phyloP scores from a whole-genome alignment of 1,140 invertebrate genomes.

The Bombus confusus region DNA sequence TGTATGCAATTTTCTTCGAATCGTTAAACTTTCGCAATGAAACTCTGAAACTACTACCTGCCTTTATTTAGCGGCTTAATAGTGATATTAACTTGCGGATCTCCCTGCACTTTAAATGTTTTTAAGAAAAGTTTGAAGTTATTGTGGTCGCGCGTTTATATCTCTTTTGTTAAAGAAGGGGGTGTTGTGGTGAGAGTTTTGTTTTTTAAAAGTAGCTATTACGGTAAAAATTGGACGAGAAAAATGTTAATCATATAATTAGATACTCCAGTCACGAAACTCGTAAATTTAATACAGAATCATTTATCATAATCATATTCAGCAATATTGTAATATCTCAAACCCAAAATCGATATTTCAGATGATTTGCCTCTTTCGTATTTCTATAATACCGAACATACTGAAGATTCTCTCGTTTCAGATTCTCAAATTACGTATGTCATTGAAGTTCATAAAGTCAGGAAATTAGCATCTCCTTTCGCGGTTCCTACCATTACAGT shows the following conservation, averaged over 20 bases:
- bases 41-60: background rate
- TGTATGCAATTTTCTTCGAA: background rate
- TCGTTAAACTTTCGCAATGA: background rate
- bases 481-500: background rate
- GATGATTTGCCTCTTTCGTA: background rate
- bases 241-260: background rate
- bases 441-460: background rate
- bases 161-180: background rate
- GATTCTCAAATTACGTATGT: background rate
- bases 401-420: too few relatives aligned
- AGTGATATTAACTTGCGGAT: background rate
- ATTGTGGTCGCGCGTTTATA: background rate
- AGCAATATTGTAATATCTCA: background rate
- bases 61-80: background rate
- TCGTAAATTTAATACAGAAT: too few relatives aligned
- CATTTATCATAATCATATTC: background rate
- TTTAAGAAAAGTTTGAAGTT: background rate
- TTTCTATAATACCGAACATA: background rate
- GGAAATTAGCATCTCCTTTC: conserved; percentile 6
- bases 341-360: background rate
- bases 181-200: background rate
- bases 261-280: too few relatives aligned
- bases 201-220: background rate
- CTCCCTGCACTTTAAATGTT: background rate
- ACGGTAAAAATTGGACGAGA: background rate